A percentile compares a stretch with the other conserved stretches of the same genome.
Evolutionary conservation across 1,140 invertebrate species (phyloP).

Genomic region (Drosophila sulfurigaster): DNA sequence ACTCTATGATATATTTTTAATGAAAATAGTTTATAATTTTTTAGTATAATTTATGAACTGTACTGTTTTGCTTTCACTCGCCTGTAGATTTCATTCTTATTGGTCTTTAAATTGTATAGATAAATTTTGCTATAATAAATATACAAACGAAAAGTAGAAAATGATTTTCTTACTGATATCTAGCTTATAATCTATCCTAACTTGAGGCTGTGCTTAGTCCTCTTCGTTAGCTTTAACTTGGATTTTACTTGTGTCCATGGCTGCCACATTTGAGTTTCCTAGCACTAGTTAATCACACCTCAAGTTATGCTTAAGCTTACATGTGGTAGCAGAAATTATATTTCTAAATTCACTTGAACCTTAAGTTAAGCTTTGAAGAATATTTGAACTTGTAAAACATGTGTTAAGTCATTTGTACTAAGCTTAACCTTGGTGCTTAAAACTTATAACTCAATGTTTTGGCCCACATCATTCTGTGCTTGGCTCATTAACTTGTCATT

Average conservation of each 20-base stretch:
- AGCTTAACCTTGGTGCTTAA: constrained; percentile 3
- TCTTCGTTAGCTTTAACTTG: not conserved
- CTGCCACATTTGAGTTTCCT: not conserved
- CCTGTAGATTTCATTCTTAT: no score
- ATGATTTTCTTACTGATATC: not conserved
- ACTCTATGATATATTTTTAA: no score
- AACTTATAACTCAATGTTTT: constrained; percentile 4
- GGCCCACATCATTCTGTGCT: constrained; percentile 10
- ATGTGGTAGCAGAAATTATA: not conserved
- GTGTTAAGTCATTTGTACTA: constrained; percentile 1
- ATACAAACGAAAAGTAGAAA: no score
- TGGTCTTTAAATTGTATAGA: no score
- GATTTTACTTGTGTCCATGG: constrained; percentile 1
- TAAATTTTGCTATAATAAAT: not conserved
- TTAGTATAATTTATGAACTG: no score
- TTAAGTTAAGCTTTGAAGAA: not conserved
- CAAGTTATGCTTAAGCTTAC: not conserved
- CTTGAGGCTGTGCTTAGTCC: not conserved
- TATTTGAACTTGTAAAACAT: constrained; percentile 1
- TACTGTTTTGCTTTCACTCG: no score
- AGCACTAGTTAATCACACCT: not conserved
- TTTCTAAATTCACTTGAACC: not conserved
- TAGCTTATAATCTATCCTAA: not conserved
- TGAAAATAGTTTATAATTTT: no score
- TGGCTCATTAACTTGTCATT: constrained; percentile 47